Evolutionary conservation across 2,888 invertebrate genomes (phyloP).

Genomic region (Lathronympha strigana): DNA sequence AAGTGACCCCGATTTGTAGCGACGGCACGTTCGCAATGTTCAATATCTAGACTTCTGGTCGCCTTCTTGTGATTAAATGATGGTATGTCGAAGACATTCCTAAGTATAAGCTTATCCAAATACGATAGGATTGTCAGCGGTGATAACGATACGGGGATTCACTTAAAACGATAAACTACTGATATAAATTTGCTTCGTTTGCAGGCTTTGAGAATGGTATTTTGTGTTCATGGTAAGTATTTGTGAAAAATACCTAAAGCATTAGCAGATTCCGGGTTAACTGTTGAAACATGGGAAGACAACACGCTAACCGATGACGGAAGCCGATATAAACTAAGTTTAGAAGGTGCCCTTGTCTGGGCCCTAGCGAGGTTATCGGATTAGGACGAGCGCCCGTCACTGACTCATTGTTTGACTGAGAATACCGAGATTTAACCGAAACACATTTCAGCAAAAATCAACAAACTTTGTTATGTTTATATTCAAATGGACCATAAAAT

Average conservation of each 20-base stretch:
- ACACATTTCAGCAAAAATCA: conserved; percentile 59
- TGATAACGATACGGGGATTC: background rate
- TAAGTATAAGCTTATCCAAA: background rate
- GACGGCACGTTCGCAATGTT: conserved; percentile 20
- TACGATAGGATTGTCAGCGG: background rate
- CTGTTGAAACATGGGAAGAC: conserved; percentile 22
- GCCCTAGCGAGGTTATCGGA: conserved; percentile 39
- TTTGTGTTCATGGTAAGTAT: background rate
- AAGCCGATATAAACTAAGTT: conserved; percentile 33
- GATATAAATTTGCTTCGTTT: background rate
- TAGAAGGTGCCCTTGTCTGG: conserved; percentile 38
- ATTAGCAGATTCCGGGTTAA: conserved; percentile 8
- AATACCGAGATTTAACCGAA: conserved; percentile 33
- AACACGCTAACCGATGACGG: conserved; percentile 21
- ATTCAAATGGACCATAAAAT: conserved; percentile 41
- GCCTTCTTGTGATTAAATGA: background rate
- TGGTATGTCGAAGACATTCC: background rate
- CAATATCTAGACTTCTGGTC: conserved; percentile 13
- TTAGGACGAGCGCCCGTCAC: conserved; percentile 37
- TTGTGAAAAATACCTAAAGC: conserved; percentile 11
- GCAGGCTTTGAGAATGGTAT: background rate
- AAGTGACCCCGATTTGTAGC: conserved; percentile 46
- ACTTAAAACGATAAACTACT: background rate
- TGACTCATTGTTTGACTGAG: conserved; percentile 40
- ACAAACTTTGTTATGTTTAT: conserved; percentile 55